These are phyloP conservation scores for Drosophila arawakana DNA, from an alignment of 1,140 invertebrate genomes.

Conservation along the genomic window DNA sequence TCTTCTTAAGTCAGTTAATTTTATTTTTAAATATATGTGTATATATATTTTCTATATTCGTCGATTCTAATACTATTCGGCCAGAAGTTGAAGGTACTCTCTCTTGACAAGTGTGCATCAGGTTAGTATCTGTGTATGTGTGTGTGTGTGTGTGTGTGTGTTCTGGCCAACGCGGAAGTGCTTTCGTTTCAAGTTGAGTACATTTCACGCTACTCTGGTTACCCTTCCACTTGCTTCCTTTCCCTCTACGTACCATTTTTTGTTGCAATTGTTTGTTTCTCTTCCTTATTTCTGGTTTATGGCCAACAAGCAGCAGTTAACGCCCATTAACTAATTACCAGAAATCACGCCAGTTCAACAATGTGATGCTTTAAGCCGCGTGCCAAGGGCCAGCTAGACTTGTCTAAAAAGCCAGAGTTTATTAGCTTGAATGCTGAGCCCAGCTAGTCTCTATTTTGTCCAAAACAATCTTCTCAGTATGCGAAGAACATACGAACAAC, in stretches of 20 bases:
- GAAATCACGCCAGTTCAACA: slow-evolving; percentile 38
- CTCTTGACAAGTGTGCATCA: not conserved
- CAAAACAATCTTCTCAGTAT: slow-evolving; percentile 30
- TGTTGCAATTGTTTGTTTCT: not conserved
- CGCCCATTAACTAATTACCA: slow-evolving; percentile 72
- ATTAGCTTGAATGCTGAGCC: slow-evolving; percentile 17
- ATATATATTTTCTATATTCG: slow-evolving; percentile 12
- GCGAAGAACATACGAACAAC: slow-evolving; percentile 52
- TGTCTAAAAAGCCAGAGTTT: not conserved
- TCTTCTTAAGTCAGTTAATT: not conserved
- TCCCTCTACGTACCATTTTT: not conserved
- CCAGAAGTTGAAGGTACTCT: slow-evolving; percentile 11
- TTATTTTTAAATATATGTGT: not conserved
- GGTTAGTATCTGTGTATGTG: slow-evolving; percentile 2
- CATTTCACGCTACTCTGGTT: slow-evolving; percentile 52
- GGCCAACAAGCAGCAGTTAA: slow-evolving; percentile 71
- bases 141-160: slow-evolving; percentile 1
- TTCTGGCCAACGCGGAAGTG: slow-evolving; percentile 41
- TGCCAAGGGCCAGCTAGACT: slow-evolving; percentile 18
- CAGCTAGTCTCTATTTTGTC: not conserved
- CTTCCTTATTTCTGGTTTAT: not conserved
- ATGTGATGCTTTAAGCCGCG: not conserved
- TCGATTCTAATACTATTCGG: not conserved
- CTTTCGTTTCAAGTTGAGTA: slow-evolving; percentile 33
- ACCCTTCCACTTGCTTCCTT: slow-evolving; percentile 6